Evolutionary conservation across 1,140 invertebrate genomes (phyloP), one percentile per base, ranked within the genome.

Genomic region (Meloidogyne floridensis): DNA sequence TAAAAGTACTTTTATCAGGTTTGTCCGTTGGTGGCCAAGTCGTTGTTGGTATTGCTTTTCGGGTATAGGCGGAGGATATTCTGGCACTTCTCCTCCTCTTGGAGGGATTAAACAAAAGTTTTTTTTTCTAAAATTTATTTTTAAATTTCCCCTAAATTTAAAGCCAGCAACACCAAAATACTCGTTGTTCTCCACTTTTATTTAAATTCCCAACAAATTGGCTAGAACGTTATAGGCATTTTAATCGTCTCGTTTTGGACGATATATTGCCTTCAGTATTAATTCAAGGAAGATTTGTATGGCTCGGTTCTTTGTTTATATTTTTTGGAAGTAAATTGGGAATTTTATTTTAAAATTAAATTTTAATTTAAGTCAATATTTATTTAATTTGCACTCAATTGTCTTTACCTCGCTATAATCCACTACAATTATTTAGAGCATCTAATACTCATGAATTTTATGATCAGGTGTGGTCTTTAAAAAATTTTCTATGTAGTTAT

Each of bases 391-490:
- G 77, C 10, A 86, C 79, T 11, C 80, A 86, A 20, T 85, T 89
- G 6, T 76, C 80, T 72, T 83, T 89, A 7, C 88, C 88, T 11
- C 87, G 87, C 54, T 90, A 90, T 80, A 89, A 89, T 81, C 88
- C 88, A 4, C 81, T 89, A 7, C 88, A 90, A 77, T 83, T 89
- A 53, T 89, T 89, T 80, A 82, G 81, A 6, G 80, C 81, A 8
- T 78, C 81, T 32, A 86, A 90, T 78, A 81, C 81, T 3, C 84
- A 87, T 73, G 88, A 89, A 84, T 89, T 86, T 83, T 89, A 87
- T 76, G 88, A 89, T 76, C 77, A 79, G 43, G 77, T 69, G 32
- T 32, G 32, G 32, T 71, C 7, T 69, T 51, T 11, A 20, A 20
- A 6, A 43, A 43, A 43, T 73, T 47, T 70, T 78, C 0, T 13